A percentile compares a stretch with the other conserved stretches of the same genome.
phyloP scores from a whole-genome alignment of 2,113 vertebrate genomes.

The Brachypteracias leptosomus region DNA sequence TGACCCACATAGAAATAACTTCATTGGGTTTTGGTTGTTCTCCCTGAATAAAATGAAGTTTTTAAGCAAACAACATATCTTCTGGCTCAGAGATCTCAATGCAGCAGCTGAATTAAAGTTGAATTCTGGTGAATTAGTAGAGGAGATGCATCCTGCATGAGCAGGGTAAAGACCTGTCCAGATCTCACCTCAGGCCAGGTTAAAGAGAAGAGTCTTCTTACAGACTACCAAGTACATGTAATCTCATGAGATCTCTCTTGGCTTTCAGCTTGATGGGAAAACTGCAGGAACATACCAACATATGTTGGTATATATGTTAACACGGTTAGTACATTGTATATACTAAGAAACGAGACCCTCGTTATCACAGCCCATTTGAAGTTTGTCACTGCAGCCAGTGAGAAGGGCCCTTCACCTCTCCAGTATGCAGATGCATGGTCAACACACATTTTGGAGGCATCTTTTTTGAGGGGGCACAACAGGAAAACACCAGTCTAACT shows the following conservation, averaged over 20 bases:
- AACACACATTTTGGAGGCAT: background rate
- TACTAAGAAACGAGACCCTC: background rate
- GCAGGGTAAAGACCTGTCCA: background rate
- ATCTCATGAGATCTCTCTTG: background rate
- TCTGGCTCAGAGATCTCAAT: background rate
- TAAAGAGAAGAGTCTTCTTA: background rate
- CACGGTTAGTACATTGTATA: background rate
- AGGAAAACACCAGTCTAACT: background rate
- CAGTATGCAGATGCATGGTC: conserved; percentile 34
- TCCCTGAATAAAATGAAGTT: background rate
- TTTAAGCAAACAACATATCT: background rate
- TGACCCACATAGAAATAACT: background rate
- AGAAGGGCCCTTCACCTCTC: conserved; percentile 31
- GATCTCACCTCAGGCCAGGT: background rate
- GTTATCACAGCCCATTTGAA: background rate
- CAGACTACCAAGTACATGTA: background rate
- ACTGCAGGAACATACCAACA: background rate
- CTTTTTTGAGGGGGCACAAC: background rate
- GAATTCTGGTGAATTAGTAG: background rate
- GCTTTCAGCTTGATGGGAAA: background rate
- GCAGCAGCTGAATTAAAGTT: background rate
- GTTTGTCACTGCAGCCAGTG: conserved; percentile 21
- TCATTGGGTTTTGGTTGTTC: background rate
- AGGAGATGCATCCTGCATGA: background rate
- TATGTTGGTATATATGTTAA: background rate